Conservation (phyloP, 2,797 vertebrate species). For the Aphelocoma californica region DNA sequence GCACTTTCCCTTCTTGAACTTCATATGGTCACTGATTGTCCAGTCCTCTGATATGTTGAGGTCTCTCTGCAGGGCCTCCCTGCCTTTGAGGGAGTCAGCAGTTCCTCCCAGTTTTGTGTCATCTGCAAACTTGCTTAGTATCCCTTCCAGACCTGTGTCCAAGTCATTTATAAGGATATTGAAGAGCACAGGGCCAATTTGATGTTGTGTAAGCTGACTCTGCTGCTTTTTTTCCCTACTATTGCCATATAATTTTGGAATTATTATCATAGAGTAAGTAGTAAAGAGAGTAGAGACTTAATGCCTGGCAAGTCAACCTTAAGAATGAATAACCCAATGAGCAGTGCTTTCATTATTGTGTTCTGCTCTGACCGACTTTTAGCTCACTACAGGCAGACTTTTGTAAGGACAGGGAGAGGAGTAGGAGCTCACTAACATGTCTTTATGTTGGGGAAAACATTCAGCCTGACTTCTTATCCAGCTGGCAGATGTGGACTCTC, state of each 20-base stretch:
- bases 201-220: background rate
- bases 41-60: fast-evolving
- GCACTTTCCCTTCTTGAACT: background rate
- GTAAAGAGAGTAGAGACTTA: background rate
- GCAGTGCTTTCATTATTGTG: background rate
- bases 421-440: background rate
- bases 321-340: background rate
- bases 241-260: background rate
- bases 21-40: background rate
- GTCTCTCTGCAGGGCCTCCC: background rate
- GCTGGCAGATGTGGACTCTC: background rate
- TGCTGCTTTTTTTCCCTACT: background rate
- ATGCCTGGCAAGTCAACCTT: background rate
- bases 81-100: background rate
- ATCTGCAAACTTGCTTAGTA: background rate
- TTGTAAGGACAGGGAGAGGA: background rate
- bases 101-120: background rate
- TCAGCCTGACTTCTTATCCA: background rate
- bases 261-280: background rate
- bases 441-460: background rate
- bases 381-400: background rate
- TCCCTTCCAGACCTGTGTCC: background rate
- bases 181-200: background rate
- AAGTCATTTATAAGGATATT: background rate
- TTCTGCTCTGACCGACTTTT: background rate